phyloP scores from a whole-genome alignment of 2,797 vertebrate species.

The Bradypodion pumilum region DNA sequence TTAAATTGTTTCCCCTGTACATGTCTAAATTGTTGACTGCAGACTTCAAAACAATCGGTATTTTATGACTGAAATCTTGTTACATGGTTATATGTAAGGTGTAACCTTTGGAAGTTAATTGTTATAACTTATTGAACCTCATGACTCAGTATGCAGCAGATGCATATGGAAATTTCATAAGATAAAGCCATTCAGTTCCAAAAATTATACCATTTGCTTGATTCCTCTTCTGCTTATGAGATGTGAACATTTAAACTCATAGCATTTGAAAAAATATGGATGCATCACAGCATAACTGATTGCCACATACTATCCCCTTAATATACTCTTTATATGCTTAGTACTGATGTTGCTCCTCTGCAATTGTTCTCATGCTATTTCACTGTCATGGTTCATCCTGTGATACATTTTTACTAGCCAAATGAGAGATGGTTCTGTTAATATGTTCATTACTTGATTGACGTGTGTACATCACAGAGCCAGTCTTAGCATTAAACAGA shows the following conservation, averaged over 20 bases:
- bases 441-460: neutral
- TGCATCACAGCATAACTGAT: neutral
- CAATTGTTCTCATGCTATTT: neutral
- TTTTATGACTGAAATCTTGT: too few species aligned
- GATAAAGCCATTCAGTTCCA: too few species aligned
- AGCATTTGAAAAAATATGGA: neutral
- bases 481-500: too few species aligned
- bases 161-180: too few species aligned
- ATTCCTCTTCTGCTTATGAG: neutral
- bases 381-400: neutral
- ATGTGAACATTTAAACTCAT: neutral
- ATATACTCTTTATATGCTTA: neutral
- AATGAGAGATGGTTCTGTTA: neutral
- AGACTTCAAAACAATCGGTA: neutral
- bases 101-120: too few species aligned
- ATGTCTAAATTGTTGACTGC: rapidly evolving
- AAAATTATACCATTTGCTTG: too few species aligned
- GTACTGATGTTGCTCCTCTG: neutral
- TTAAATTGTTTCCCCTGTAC: neutral
- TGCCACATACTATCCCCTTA: too few species aligned
- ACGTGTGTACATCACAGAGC: neutral
- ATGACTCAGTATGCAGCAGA: too few species aligned
- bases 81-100: too few species aligned
- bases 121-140: too few species aligned
- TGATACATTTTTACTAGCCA: neutral